Conservation (phyloP, 2,888 invertebrate genomes). For the Ophion ventricosus region DNA sequence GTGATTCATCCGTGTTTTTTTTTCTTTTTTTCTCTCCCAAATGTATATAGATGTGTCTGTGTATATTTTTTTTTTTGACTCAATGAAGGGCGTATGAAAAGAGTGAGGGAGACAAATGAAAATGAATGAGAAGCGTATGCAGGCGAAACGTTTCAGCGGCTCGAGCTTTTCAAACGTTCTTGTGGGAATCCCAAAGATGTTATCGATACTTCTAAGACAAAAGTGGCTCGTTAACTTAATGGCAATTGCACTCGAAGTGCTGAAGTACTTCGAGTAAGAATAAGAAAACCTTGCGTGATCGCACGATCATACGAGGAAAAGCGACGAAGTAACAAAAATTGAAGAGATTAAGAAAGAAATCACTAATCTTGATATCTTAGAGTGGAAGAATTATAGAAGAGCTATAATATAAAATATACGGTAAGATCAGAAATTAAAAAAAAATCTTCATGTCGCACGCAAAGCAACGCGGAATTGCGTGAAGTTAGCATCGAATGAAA, state of each 20-base stretch:
- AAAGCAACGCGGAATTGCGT: constrained; percentile 18
- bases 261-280: neutral
- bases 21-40: constrained; percentile 15
- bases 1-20: constrained; percentile 24
- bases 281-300: constrained; percentile 7
- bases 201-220: constrained; percentile 41
- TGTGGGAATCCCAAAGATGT: constrained; percentile 51
- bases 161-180: constrained; percentile 52
- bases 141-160: constrained; percentile 52
- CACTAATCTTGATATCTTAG: constrained; percentile 61
- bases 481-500: constrained; percentile 33
- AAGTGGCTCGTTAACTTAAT: constrained; percentile 63
- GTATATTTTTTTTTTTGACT: constrained; percentile 63
- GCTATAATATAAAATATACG: constrained; percentile 54
- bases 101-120: constrained; percentile 15
- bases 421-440: constrained; percentile 31
- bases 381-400: constrained; percentile 56
- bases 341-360: constrained; percentile 29
- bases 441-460: constrained; percentile 45
- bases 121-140: constrained; percentile 49
- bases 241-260: constrained; percentile 66
- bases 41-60: constrained; percentile 68
- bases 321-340: constrained; percentile 14
- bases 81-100: constrained; percentile 56
- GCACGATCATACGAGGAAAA: constrained; percentile 52